These are phyloP conservation scores for Amiota mariae DNA, from an alignment of 2,888 invertebrate species.

Conservation along the genomic window DNA sequence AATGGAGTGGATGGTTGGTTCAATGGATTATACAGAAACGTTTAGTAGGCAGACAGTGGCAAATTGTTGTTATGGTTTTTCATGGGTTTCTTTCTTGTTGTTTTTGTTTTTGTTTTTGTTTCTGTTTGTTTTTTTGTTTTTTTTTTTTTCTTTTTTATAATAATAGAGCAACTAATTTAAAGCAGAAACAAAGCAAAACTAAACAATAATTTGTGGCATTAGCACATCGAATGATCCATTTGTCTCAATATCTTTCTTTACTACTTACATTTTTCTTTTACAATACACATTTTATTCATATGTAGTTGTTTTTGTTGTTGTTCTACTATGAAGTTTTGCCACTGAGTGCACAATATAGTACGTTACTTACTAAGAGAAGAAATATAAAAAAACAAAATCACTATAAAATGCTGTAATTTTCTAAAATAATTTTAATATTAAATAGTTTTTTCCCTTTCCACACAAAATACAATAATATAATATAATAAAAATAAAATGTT, in stretches of 20 bases:
- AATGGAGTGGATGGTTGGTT: too few relatives aligned
- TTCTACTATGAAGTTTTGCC: too few relatives aligned
- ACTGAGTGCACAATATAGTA: too few relatives aligned
- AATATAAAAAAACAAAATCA: too few relatives aligned
- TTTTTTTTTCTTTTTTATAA: neutral
- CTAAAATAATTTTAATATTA: too few relatives aligned
- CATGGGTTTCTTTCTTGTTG: neutral
- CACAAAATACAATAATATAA: too few relatives aligned
- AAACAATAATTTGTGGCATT: slow-evolving; percentile 18
- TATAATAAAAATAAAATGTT: too few relatives aligned
- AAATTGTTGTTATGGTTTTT: neutral
- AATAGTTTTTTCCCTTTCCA: too few relatives aligned
- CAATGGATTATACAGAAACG: neutral
- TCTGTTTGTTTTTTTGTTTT: neutral
- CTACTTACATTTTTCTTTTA: neutral
- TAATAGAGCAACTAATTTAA: slow-evolving; percentile 9
- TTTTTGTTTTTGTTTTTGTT: neutral
- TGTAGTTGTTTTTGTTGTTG: too few relatives aligned
- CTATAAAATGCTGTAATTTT: too few relatives aligned
- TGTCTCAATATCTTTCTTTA: slow-evolving; percentile 1
- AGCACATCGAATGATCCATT: slow-evolving; percentile 16
- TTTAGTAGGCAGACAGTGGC: neutral
- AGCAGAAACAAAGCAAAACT: neutral
- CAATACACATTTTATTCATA: neutral
- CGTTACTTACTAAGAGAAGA: too few relatives aligned